Evolutionary conservation across 2,113 vertebrate genomes (phyloP).

Genomic region (Peromyscus maniculatus): DNA sequence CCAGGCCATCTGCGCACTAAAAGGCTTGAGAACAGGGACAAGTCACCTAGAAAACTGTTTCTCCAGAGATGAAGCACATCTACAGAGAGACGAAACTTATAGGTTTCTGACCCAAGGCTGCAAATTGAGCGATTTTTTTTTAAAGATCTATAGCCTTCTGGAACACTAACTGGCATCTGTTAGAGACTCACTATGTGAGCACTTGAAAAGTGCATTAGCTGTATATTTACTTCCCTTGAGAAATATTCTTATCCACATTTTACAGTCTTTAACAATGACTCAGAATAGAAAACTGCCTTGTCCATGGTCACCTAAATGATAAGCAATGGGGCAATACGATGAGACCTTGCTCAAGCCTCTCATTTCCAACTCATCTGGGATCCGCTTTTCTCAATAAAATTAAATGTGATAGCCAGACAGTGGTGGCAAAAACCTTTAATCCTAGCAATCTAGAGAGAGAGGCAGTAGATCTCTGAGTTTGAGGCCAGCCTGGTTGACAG

Average conservation of each 20-base stretch:
- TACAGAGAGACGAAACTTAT: not conserved
- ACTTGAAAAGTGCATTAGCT: not conserved
- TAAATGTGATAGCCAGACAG: not conserved
- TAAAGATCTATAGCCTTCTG: too few relatives aligned
- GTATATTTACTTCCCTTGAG: not conserved
- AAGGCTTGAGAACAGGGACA: not conserved
- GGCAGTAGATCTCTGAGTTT: not conserved
- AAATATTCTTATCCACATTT: not conserved
- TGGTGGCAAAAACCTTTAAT: not conserved
- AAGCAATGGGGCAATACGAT: rapidly evolving
- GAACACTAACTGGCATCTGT: not conserved
- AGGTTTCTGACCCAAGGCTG: not conserved
- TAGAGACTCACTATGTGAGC: not conserved
- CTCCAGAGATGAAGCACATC: not conserved
- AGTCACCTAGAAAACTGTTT: not conserved
- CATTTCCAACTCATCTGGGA: not conserved
- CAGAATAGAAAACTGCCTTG: not conserved
- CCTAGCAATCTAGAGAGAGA: not conserved
- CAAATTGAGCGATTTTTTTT: not conserved
- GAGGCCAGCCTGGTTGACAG: not conserved
- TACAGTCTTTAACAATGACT: not conserved
- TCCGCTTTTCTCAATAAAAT: not conserved
- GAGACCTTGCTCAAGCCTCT: not conserved
- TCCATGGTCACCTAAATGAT: not conserved
- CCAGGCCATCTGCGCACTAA: not conserved